Evolutionary conservation across 2,888 invertebrate species (phyloP).

Genomic region (Hypena proboscidalis): DNA sequence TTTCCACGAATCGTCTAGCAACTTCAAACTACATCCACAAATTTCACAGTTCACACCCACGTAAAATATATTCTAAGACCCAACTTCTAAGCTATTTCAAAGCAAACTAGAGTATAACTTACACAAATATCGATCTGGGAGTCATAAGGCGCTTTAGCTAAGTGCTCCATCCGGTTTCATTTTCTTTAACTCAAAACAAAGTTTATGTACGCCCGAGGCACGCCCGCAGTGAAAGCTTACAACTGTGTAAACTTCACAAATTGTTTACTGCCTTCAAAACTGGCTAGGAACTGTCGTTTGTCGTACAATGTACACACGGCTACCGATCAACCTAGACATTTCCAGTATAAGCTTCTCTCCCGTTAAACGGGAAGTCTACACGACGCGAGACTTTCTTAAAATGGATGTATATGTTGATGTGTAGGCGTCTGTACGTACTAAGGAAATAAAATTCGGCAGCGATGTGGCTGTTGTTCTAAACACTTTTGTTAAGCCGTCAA

Average conservation of each 20-base stretch:
- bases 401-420: no score
- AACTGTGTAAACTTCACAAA: constrained; percentile 49
- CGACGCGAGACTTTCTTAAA: no score
- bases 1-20: no score
- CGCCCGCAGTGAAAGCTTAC: constrained; percentile 41
- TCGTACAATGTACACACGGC: constrained; percentile 37
- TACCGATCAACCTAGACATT: no score
- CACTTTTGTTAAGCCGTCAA: constrained; percentile 24
- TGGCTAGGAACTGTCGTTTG: constrained; percentile 48
- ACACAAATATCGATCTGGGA: constrained; percentile 45
- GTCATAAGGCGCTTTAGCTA: constrained; percentile 42
- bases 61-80: constrained; percentile 8
- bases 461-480: constrained; percentile 23
- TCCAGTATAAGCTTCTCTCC: no score
- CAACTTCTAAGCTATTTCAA: constrained; percentile 3
- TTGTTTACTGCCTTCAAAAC: constrained; percentile 49
- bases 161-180: constrained; percentile 46
- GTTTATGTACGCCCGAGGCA: constrained; percentile 38
- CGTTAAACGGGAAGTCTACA: no score
- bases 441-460: constrained; percentile 32
- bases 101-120: constrained; percentile 23
- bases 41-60: neutral
- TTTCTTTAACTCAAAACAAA: constrained; percentile 41
- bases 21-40: neutral
- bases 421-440: no score